Evolutionary conservation across 2,888 invertebrate genomes (phyloP), one percentile per base, ranked within the genome.

Genomic region (Torymus aiolomorphi): DNA sequence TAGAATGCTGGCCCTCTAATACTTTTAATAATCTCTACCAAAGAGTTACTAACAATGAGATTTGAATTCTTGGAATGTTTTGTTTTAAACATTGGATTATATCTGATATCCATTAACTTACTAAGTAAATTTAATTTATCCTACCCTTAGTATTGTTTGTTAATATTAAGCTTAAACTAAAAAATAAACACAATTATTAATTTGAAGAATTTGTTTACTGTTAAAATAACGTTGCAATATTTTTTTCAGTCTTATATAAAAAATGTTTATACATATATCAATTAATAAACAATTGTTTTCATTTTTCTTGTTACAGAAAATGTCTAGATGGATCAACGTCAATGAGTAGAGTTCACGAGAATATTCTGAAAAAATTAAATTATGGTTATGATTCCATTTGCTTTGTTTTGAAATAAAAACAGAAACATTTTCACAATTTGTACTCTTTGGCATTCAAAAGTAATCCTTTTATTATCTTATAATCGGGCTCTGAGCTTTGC

Each of bases 401-500:
- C 69, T 72, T 52, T 66, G 31, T 16, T 71, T 80, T 76, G 71
- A 56, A 70, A 80, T 77, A 65, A 75, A 83, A 66, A 76, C 65
- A 63, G 24, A 81, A 57, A 61, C 72, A 65, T 75, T 59, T 51
- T 4, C 14, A 63, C 54, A 76, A 63, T 81, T 80, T 80, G 65
- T 75, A 66, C 82, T 83, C 42, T 42, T 42, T 70, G 51, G 81
- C 74, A 83, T 73, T 82, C 76, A 66, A 66, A 74, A 70, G 84
- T 75, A 85, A 79, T 84, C 84, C 80, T 85, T 86, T 72, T 85
- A 88, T 89, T 88, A 89, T 87, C 89, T 89, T 52, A 85, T 83
- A 73, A 85, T 84, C 49, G 89, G 84, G 78, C 85, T 86, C 57
- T 89, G 88, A 67, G 88, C 87, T 85, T 89, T 89, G 78, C 88